Evolutionary conservation across 2,797 vertebrate genomes (phyloP).

Genomic region (Erpetoichthys calabaricus): DNA sequence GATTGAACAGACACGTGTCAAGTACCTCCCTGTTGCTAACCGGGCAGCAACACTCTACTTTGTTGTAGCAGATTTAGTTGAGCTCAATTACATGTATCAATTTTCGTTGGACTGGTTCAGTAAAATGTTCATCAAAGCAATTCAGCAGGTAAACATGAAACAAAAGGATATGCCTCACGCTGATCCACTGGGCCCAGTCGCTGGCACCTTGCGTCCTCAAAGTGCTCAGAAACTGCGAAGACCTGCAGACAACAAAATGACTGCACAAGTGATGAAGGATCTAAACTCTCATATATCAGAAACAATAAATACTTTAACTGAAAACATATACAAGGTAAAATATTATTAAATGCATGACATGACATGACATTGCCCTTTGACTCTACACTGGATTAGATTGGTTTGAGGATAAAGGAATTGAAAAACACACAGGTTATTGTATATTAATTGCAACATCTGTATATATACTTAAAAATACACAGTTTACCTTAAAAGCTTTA

Average conservation of each 20-base stretch:
- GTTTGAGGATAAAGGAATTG: too few species aligned
- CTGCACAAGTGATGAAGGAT: not conserved
- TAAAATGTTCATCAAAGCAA: conserved; percentile 24
- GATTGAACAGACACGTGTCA: conserved; percentile 21
- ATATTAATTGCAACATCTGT: too few species aligned
- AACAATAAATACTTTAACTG: conserved; percentile 26
- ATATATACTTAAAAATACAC: too few species aligned
- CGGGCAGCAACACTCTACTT: conserved; percentile 37
- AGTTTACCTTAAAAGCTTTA: too few species aligned
- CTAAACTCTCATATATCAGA: conserved; percentile 16
- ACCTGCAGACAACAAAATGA: not conserved
- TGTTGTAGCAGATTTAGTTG: conserved; percentile 24
- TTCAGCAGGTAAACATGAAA: conserved; percentile 10
- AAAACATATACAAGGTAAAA: conserved; percentile 35
- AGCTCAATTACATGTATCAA: conserved; percentile 37
- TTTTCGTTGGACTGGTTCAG: conserved; percentile 45
- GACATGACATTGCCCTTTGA: too few species aligned
- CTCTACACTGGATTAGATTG: too few species aligned
- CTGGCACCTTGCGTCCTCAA: conserved; percentile 4
- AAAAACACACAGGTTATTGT: too few species aligned
- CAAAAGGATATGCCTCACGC: not conserved
- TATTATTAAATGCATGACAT: not conserved
- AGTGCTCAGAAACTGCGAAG: conserved; percentile 4
- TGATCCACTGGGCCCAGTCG: not conserved
- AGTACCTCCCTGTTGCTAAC: conserved; percentile 33